phyloP scores from a whole-genome alignment of 2,113 vertebrate genomes.

The Plotosus lineatus region DNA sequence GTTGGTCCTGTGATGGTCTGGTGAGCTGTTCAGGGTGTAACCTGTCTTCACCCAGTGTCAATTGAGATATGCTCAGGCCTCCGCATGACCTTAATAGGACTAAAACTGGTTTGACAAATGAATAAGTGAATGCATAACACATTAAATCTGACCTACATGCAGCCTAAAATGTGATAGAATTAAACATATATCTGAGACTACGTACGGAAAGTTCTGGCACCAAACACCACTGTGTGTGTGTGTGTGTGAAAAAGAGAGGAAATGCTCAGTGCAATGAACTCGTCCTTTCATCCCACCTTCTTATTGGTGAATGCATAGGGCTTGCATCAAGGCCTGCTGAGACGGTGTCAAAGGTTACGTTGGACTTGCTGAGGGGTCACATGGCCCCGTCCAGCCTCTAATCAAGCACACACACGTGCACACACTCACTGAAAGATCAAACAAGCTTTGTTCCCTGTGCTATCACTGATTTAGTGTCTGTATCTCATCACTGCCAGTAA shows the following conservation, averaged over 20 bases:
- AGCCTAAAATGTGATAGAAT: background rate
- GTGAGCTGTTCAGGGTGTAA: too few species aligned
- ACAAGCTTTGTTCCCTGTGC: conserved; percentile 61
- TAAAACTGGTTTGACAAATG: too few species aligned
- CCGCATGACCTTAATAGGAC: too few species aligned
- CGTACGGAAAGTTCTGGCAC: background rate
- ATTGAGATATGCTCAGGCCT: too few species aligned
- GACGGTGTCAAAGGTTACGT: conserved; percentile 48
- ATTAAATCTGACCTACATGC: background rate
- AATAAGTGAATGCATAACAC: background rate
- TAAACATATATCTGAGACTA: too few species aligned
- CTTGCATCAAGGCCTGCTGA: conserved; percentile 46
- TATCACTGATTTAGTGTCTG: conserved; percentile 62
- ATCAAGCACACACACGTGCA: conserved; percentile 45
- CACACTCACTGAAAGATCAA: conserved; percentile 66
- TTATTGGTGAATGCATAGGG: conserved; percentile 42
- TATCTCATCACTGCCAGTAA: conserved; percentile 70
- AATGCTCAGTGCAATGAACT: conserved; percentile 47
- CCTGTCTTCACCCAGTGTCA: too few species aligned
- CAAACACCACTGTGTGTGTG: background rate
- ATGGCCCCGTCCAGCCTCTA: conserved; percentile 38
- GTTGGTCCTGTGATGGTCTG: too few species aligned
- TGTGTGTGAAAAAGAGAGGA: conserved; percentile 53
- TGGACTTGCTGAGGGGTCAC: conserved; percentile 46
- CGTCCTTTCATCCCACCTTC: conserved; percentile 49